Conservation (phyloP, 2,797 vertebrate species). For the Typhlichthys eigenmanni region DNA sequence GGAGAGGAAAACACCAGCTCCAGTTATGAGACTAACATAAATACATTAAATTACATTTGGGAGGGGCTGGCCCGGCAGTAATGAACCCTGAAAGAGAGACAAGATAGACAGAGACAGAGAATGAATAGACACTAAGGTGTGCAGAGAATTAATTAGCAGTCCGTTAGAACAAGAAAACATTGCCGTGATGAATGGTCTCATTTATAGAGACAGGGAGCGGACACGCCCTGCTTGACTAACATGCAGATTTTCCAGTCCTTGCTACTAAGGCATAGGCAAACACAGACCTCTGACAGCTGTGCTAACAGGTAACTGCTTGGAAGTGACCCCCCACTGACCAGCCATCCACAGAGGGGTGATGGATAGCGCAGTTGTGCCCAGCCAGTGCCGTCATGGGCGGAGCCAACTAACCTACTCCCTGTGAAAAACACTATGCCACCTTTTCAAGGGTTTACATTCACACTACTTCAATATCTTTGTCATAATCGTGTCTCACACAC, state of each 20-base stretch:
- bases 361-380: conserved; percentile 42
- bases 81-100: conserved; percentile 35
- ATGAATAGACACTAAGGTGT: conserved; percentile 54
- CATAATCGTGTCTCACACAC: conserved; percentile 1
- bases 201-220: conserved; percentile 62
- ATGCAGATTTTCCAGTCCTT: conserved; percentile 27
- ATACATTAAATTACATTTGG: conserved; percentile 41
- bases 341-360: conserved; percentile 42
- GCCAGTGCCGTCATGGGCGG: conserved; percentile 30
- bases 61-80: conserved; percentile 31
- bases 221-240: conserved; percentile 58
- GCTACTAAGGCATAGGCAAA: conserved; percentile 64
- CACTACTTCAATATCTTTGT: too few species aligned
- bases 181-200: conserved; percentile 75
- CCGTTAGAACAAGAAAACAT: conserved; percentile 72
- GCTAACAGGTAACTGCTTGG: conserved; percentile 69
- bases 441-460: background rate
- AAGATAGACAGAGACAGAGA: conserved; percentile 43
- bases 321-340: conserved; percentile 60
- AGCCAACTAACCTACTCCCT: conserved; percentile 25
- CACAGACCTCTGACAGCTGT: conserved; percentile 63
- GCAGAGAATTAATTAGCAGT: conserved; percentile 69
- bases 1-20: conserved; percentile 33
- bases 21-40: conserved; percentile 38
- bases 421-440: conserved; percentile 36